Evolutionary conservation across 2,888 invertebrate species (phyloP), one percentile per base, ranked within the genome.

Genomic region (Zhuqinia jingwanae): DNA sequence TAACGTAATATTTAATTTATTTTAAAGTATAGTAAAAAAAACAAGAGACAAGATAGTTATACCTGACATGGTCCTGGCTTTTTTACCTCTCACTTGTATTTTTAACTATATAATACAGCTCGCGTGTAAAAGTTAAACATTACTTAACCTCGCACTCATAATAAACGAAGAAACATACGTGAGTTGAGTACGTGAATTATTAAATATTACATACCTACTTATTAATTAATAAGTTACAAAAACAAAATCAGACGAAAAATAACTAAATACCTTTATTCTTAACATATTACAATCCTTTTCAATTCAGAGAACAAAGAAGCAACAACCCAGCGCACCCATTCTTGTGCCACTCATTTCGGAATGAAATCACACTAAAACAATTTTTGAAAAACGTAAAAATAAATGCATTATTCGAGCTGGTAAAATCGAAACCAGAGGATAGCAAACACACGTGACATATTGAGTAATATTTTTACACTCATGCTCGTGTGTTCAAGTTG

Each of bases 341-440:
- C n/a, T n/a, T n/a, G n/a, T n/a, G 53, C 20, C 17, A 17, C 25
- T 22, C 13, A 15, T 60, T 60, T 25, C 30, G 60, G 60, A 60
- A 60, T 60, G 60, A 60, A 60, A 27, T 30, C n/a, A 15, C 1
- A 30, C n/a, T 2, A 30, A 60, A 25, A 11, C 25, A 13, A 60
- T 15, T 60, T 17, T n/a, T n/a, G n/a, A n/a, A n/a, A 60, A 27
- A 60, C 30, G 60, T 30, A 30, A 30, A 60, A 60, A 60, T 60
- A 60, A 60, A 60, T 60, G 60, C 60, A 25, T n/a, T 30, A n/a
- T n/a, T n/a, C n/a, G n/a, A n/a, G n/a, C n/a, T n/a, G n/a, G n/a
- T n/a, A n/a, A n/a, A n/a, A n/a, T n/a, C n/a, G n/a, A n/a, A n/a
- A n/a, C n/a, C n/a, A n/a, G n/a, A n/a, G n/a, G n/a, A n/a, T n/a